A percentile compares a stretch with the other conserved stretches of the same genome.
Evolutionary conservation across 2,888 invertebrate genomes (phyloP).

Genomic region (Blastobasis adustella): DNA sequence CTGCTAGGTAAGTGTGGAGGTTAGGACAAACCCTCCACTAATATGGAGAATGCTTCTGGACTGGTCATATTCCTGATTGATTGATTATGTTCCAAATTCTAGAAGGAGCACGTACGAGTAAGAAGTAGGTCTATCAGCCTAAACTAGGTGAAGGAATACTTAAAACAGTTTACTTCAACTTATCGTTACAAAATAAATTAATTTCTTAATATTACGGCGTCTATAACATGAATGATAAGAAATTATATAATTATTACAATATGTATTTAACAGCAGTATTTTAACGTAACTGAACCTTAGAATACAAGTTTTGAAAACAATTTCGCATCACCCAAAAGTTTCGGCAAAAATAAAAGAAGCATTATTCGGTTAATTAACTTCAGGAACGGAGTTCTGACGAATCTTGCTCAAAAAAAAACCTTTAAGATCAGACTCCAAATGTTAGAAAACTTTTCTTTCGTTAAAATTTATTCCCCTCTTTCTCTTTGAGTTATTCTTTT

Average conservation of each 20-base stretch:
- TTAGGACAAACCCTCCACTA: no score
- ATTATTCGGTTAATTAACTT: neutral
- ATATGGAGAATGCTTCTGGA: no score
- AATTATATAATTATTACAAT: neutral
- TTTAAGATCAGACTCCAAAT: neutral
- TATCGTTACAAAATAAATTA: neutral
- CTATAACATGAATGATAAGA: neutral
- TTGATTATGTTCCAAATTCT: no score
- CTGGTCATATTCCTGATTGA: no score
- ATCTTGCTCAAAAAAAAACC: neutral
- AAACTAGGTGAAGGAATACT: no score
- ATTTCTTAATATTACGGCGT: no score
- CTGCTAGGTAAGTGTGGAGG: no score
- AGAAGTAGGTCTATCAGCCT: no score
- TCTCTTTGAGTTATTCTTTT: neutral
- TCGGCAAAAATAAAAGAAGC: neutral
- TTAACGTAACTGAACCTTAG: neutral
- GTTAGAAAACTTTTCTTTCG: neutral
- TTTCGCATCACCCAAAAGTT: neutral
- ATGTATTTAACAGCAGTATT: neutral
- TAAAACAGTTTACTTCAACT: no score
- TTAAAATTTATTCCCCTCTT: neutral
- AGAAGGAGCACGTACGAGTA: no score
- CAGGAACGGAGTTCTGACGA: neutral
- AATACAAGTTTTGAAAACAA: neutral